Conservation (phyloP, 1,140 invertebrate species). For the Eubasilissa regina region DNA sequence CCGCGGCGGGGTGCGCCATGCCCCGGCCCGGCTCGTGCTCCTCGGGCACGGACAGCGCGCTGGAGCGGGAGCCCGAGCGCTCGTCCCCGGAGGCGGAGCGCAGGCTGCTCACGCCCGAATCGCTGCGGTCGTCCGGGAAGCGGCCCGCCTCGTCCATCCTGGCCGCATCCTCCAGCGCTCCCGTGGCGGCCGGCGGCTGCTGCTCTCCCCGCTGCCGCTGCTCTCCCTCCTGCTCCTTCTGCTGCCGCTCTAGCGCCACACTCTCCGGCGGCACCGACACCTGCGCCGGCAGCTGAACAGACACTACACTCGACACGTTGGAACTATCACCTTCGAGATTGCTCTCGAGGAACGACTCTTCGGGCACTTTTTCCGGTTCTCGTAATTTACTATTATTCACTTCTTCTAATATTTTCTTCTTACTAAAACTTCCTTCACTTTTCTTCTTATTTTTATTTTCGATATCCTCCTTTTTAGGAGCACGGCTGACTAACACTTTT, state of each 20-base stretch:
- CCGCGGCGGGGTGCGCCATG: constrained; percentile 63
- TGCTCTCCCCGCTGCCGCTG: neutral
- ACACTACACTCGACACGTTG: constrained; percentile 18
- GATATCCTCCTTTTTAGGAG: constrained; percentile 43
- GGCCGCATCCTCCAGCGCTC: constrained; percentile 65
- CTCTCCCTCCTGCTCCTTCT: neutral
- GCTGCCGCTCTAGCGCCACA: neutral
- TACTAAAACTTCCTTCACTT: constrained; percentile 56
- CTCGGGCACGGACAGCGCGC: constrained; percentile 75
- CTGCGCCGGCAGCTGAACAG: neutral
- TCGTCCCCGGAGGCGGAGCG: constrained; percentile 81
- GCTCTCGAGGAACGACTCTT: constrained; percentile 6
- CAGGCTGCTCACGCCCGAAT: constrained; percentile 79
- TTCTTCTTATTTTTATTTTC: constrained; percentile 47
- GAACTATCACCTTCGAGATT: constrained; percentile 25
- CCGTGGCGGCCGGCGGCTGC: constrained; percentile 60
- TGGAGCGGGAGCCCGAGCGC: constrained; percentile 77
- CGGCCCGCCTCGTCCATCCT: constrained; percentile 65
- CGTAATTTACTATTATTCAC: constrained; percentile 66
- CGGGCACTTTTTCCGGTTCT: constrained; percentile 58
- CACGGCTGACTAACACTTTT: constrained; percentile 31
- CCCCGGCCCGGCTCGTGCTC: constrained; percentile 65
- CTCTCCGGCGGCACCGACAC: neutral
- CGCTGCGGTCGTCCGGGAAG: constrained; percentile 73
- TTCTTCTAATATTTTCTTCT: constrained; percentile 63